Base-by-base conservation (phyloP, 2,113 vertebrate species). In the Xenopus borealis region DNA sequence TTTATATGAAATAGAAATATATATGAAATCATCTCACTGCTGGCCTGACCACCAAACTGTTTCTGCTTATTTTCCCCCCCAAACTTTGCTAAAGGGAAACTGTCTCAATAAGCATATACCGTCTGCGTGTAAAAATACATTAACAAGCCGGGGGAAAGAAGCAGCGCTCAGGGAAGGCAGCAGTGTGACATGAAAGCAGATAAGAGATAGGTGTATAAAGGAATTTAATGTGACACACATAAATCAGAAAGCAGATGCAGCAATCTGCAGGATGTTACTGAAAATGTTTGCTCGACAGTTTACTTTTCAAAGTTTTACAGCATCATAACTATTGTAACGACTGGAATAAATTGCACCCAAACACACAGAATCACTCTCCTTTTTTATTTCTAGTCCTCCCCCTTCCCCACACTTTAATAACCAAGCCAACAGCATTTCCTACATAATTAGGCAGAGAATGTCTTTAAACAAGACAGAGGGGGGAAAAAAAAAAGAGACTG, bases 401-500 rank as follows among this genome's bases (percentile, higher is more conserved):
- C 11, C 47, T 10, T n/a, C 1, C 46, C 1, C 12, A 9, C 47
- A 50, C 47, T 50, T 58, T 58, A 58, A 58, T 58, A 19, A 58
- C 55, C 55, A 18, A 19, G 13, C 55, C 3, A 19, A 58, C 55
- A 8, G 17, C 55, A 18, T 57, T 50, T 44, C 10, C 20, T 19
- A 17, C 47, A 66, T 47, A 66, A 64, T 53, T 64, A 18, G 17
- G 18, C 47, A 52, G 45, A 8, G 8, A 4, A 19, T 27, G 47
- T 63, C 14, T 66, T 58, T 45, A 73, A 74, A 66, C 30, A 66
- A 59, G 33, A 50, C 23, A 84, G 33, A 80, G 83, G 71, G 68
- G 44, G 84, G 71, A 6, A 78, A 76, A 85, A 84, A 86, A 6
- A 78, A 76, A 85, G 83, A 86, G 78, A 85, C 84, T 91, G 81